These are phyloP conservation scores for Drosophila pegasa DNA, from an alignment of 2,888 invertebrate genomes.

Conservation along the genomic window DNA sequence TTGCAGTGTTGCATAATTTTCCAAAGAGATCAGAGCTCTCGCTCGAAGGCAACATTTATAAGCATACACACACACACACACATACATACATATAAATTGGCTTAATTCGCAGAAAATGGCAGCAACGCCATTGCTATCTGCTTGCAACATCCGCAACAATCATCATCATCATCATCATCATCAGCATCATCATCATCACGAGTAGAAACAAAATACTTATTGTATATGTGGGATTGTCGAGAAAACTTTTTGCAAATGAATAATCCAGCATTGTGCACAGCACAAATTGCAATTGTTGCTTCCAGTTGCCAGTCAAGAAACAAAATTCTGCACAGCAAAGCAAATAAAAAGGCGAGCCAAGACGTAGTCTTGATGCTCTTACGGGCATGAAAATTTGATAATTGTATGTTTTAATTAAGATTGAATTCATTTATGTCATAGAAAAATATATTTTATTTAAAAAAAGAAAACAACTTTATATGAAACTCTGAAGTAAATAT, in stretches of 20 bases:
- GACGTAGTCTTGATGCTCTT: conserved; percentile 11
- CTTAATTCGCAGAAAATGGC: conserved; percentile 77
- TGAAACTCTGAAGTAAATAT: too few relatives aligned
- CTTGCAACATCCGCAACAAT: conserved; percentile 26
- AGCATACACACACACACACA: neutral
- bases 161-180: conserved; percentile 41
- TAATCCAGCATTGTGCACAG: conserved; percentile 72
- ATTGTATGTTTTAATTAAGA: neutral
- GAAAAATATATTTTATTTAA: neutral
- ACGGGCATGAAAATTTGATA: neutral
- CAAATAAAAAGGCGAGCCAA: neutral
- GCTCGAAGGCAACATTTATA: conserved; percentile 28
- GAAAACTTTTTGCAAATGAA: conserved; percentile 70
- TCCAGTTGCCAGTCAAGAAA: conserved; percentile 46
- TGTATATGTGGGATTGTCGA: conserved; percentile 31
- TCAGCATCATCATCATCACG: conserved; percentile 36
- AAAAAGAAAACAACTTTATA: too few relatives aligned
- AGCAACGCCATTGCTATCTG: conserved; percentile 34
- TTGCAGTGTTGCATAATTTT: conserved; percentile 47
- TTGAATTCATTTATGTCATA: neutral
- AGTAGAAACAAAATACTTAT: conserved; percentile 31
- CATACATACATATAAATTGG: conserved; percentile 60
- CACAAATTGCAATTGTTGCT: conserved; percentile 77
- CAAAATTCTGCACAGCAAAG: conserved; percentile 19
- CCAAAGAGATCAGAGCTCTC: conserved; percentile 21